A percentile compares a stretch with the other conserved stretches of the same genome.
Evolutionary conservation across 2,797 vertebrate species (phyloP).

Genomic region (Myripristis murdjan): DNA sequence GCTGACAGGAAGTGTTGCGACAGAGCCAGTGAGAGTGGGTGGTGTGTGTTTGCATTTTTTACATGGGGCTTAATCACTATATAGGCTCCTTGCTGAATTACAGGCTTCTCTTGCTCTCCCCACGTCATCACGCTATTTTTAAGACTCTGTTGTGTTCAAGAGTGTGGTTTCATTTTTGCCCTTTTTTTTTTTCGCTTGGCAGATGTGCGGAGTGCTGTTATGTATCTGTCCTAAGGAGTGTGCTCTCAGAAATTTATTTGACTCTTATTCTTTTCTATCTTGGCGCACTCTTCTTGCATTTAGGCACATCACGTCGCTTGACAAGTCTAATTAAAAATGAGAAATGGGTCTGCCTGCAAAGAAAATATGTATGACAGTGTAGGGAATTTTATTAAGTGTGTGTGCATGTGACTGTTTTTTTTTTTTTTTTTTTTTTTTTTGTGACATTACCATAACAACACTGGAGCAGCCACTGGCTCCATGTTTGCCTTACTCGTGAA

Average conservation of each 20-base stretch:
- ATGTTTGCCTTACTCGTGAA: slow-evolving; percentile 61
- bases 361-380: background rate
- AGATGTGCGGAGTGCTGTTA: slow-evolving; percentile 52
- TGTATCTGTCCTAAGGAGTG: slow-evolving; percentile 33
- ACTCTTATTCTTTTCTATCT: slow-evolving; percentile 13
- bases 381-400: slow-evolving; percentile 20
- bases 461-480: slow-evolving; percentile 38
- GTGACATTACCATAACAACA: slow-evolving; percentile 70
- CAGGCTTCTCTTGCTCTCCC: slow-evolving; percentile 72
- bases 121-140: slow-evolving; percentile 77
- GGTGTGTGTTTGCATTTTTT: slow-evolving; percentile 74
- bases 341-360: background rate
- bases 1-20: slow-evolving; percentile 78
- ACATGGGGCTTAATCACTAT: slow-evolving; percentile 81
- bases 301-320: slow-evolving; percentile 1
- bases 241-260: slow-evolving; percentile 33
- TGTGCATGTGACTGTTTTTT: background rate
- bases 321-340: slow-evolving; percentile 1
- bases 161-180: slow-evolving; percentile 34
- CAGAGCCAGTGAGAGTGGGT: slow-evolving; percentile 75
- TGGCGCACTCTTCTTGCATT: background rate
- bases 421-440: slow-evolving; percentile 29
- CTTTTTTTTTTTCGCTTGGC: slow-evolving; percentile 32
- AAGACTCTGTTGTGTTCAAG: slow-evolving; percentile 69
- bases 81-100: slow-evolving; percentile 80